Percentiles rank a stretch among this genome's conserved stretches.
These are phyloP conservation scores for Nesogale talazaci DNA, from an alignment of 2,113 vertebrate genomes.

Conservation along the genomic window DNA sequence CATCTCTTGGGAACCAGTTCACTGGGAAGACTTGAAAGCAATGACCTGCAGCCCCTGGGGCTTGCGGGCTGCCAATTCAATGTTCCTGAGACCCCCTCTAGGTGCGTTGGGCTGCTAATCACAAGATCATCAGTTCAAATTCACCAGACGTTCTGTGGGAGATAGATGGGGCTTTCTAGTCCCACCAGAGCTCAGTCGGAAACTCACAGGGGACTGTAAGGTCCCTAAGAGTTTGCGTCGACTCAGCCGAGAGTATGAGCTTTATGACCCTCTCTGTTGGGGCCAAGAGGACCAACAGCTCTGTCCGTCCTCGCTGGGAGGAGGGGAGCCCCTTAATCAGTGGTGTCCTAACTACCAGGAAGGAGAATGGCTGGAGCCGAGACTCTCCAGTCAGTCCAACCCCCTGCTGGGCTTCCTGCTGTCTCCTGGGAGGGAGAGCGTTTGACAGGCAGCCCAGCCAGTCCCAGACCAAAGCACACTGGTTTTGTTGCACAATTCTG, in stretches of 20 bases:
- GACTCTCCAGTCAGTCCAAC: neutral
- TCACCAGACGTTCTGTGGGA: too few relatives aligned
- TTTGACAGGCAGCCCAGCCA: constrained; percentile 67
- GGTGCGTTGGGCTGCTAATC: too few relatives aligned
- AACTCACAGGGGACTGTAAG: too few relatives aligned
- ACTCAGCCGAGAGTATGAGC: too few relatives aligned
- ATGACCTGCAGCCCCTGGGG: neutral
- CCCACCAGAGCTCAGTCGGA: too few relatives aligned
- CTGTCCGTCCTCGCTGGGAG: neutral
- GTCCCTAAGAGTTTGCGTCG: too few relatives aligned
- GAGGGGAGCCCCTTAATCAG: neutral
- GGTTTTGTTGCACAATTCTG: constrained; percentile 80
- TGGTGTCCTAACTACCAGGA: neutral
- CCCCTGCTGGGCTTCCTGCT: constrained; percentile 63
- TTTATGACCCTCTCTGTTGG: neutral
- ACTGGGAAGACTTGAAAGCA: constrained; percentile 27
- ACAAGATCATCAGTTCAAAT: too few relatives aligned
- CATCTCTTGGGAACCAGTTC: neutral
- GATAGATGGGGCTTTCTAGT: too few relatives aligned
- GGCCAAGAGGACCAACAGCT: neutral
- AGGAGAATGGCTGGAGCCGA: neutral
- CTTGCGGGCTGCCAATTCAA: neutral
- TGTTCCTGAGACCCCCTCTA: too few relatives aligned
- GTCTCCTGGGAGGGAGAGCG: constrained; percentile 57
- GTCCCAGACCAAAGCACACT: constrained; percentile 78